Evolutionary conservation across 2,113 vertebrate genomes (phyloP), one percentile per base, ranked within the genome.

Genomic region (Gopherus flavomarginatus): DNA sequence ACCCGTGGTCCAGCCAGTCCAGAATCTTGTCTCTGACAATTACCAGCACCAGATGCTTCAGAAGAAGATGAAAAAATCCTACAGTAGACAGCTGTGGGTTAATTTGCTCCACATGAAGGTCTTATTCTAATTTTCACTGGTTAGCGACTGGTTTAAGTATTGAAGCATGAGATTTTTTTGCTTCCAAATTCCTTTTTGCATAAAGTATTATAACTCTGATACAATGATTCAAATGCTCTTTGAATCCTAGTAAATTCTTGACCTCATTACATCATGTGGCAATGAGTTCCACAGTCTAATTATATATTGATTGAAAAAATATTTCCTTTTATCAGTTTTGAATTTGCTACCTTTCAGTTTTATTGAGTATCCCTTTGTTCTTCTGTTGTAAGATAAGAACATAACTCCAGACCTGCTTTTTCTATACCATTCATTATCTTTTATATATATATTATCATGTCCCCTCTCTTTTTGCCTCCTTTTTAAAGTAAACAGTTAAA

Each of bases 361-460:
- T 35, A 92, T 53, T 83, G 62, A 90, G 83, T 11, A 3, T 14
- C 44, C 2, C 13, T 24, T 42, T 85, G 81, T 83, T 10, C 56
- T 86, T 94, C n/a, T 21, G 24, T 91, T 82, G n/a, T 56, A n/a
- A 89, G 59, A 57, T 35, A 92, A 96, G 49, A 95, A 87, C 80
- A 16, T 0, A 24, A 62, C 22, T 75, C 75, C 88, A 31, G 72
- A 80, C 19, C 6, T 95, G n/a, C 52, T 62, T 84, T 87, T 17
- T 52, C 90, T 77, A 35, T 62, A 21, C 29, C 59, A 42, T 5
- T 85, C 19, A 24, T 94, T 83, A 83, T 87, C 94, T 95, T 83
- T 84, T 44, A 79, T 7, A 38, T 69, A 21, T 69, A 69, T 69
- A n/a, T 62, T 19, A n/a, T n/a, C 8, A 69, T n/a, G 35, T 69